Percentiles rank a stretch among this genome's conserved stretches.
These are phyloP conservation scores for Zaprionus taronus DNA, from an alignment of 1,140 invertebrate genomes.

Conservation along the genomic window DNA sequence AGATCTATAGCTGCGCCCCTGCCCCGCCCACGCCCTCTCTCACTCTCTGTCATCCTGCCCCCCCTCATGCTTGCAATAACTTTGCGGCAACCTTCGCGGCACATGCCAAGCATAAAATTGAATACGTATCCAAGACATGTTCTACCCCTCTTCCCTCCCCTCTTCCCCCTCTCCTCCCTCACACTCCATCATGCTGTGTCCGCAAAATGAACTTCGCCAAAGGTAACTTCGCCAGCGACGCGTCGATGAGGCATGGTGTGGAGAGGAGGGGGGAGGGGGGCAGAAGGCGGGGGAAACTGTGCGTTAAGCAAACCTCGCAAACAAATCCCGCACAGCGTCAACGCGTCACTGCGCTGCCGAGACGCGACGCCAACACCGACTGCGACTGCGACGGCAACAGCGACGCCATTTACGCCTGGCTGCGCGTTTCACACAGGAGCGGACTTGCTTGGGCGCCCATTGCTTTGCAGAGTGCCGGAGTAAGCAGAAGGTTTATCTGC, in stretches of 20 bases:
- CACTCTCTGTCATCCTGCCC: background rate
- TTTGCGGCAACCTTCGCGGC: constrained; percentile 71
- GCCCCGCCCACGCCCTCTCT: background rate
- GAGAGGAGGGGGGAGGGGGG: background rate
- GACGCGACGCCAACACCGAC: constrained; percentile 8
- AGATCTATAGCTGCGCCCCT: constrained; percentile 4
- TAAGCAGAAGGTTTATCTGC: too few relatives aligned
- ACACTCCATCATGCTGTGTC: background rate
- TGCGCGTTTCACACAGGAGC: constrained; percentile 45
- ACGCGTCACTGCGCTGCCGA: constrained; percentile 10
- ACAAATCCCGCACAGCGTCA: constrained; percentile 45
- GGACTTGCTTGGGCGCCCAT: background rate
- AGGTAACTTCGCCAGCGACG: constrained; percentile 58
- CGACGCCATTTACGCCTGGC: constrained; percentile 62
- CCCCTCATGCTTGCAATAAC: constrained; percentile 40
- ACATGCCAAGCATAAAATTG: constrained; percentile 82
- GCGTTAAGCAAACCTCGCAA: constrained; percentile 61
- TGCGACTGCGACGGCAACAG: constrained; percentile 7
- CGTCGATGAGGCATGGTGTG: constrained; percentile 10
- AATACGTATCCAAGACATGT: constrained; percentile 73
- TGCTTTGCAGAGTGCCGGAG: too few relatives aligned
- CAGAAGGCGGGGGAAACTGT: constrained; percentile 41
- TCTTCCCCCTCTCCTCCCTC: background rate
- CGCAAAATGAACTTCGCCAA: constrained; percentile 62
- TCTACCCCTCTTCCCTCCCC: background rate